Conservation (phyloP, 1,140 invertebrate genomes). For the Heliconius melpomene region DNA sequence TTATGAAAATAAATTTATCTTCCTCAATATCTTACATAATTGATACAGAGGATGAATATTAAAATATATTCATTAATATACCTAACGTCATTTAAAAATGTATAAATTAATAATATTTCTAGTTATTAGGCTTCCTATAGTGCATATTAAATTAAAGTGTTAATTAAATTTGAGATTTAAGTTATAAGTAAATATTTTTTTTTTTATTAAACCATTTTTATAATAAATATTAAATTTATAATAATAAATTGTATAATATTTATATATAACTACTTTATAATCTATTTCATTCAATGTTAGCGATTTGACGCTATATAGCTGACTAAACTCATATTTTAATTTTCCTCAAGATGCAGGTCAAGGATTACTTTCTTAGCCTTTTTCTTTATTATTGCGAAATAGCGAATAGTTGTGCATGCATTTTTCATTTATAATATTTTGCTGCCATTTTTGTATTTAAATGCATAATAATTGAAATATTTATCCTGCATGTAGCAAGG, state of each 20-base stretch:
- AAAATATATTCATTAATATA: neutral
- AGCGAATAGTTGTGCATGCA: neutral
- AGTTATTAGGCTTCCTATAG: neutral
- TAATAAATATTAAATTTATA: too few species aligned
- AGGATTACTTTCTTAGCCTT: constrained; percentile 38
- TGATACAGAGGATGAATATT: neutral
- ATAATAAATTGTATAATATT: too few species aligned
- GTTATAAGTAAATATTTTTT: too few species aligned
- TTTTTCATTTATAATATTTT: neutral
- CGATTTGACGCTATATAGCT: constrained; percentile 10
- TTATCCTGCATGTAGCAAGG: too few species aligned
- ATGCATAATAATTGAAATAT: too few species aligned
- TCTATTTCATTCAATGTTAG: neutral
- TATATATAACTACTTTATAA: too few species aligned
- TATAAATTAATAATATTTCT: neutral
- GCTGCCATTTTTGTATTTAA: neutral
- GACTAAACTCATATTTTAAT: constrained; percentile 30
- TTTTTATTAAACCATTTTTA: too few species aligned
- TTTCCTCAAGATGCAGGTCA: constrained; percentile 38
- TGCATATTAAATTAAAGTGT: neutral
- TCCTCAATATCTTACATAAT: neutral
- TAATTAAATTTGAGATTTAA: too few species aligned
- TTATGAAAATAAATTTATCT: neutral
- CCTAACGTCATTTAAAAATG: neutral
- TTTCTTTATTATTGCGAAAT: constrained; percentile 11